Evolutionary conservation across 1,140 invertebrate species (phyloP), one percentile per base, ranked within the genome.

Genomic region (Meteorus sp.): DNA sequence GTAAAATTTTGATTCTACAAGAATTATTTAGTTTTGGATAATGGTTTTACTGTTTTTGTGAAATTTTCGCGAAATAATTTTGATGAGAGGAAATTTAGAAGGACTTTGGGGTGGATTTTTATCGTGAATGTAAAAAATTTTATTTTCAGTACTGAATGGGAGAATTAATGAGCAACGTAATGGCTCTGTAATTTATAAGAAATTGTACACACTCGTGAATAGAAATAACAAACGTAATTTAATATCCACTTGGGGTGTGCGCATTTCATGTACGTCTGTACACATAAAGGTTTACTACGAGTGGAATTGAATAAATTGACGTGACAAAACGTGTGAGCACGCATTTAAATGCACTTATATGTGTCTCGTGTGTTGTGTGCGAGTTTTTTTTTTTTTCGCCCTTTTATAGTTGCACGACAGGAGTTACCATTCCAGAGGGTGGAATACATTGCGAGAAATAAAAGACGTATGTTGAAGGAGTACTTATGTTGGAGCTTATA

Each of bases 281-380:
- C 31, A 31, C 29, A 29, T 3, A 3, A 25, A 29, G 19, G 19
- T 7, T 19, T 51, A 47, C 39, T 51, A 55, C 20, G 27, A 37
- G 20, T 45, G 48, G n/a, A n/a, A 37, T 54, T 61, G 47, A 61
- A 61, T 56, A 33, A 51, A 56, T 31, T 31, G 27, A 9, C 9
- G 27, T 29, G 27, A 29, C 27, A n/a, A 29, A 27, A 41, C 31
- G 56, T 45, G 52, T 54, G 65, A 47, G 65, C 52, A 52, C 59
- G 41, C 41, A 44, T 44, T 44, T 44, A 44, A 19, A 48, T 22
- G n/a, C 45, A 48, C 45, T 48, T 48, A 13, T 29, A 9, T 29
- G 9, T 44, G 23, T 20, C 20, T 22, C 11, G n/a, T n/a, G n/a
- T n/a, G n/a, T n/a, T n/a, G n/a, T n/a, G n/a, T n/a, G n/a, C n/a